Evolutionary conservation across 2,888 invertebrate genomes (phyloP).

Genomic region (Athripsodes cinereus): DNA sequence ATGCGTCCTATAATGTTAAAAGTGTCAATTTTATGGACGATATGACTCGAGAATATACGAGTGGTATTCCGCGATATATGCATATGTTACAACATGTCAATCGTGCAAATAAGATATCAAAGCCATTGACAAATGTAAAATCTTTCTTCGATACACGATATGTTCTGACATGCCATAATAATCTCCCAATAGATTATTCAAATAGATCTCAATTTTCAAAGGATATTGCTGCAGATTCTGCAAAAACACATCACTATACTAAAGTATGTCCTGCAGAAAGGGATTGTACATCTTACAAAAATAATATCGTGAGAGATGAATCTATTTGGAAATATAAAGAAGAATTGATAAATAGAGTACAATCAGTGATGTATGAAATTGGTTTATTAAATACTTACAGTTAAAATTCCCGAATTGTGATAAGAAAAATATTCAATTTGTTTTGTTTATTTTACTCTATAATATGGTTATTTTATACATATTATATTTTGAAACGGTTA

Average conservation of each 20-base stretch:
- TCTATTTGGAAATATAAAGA: conserved; percentile 75
- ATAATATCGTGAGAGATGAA: conserved; percentile 65
- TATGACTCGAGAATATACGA: conserved; percentile 35
- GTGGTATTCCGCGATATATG: conserved; percentile 62
- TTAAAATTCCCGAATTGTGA: too few species aligned
- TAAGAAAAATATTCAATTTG: too few species aligned
- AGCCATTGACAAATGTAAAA: conserved; percentile 88
- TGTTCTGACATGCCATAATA: conserved; percentile 85
- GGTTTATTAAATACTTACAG: too few species aligned
- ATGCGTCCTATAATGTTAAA: conserved; percentile 76
- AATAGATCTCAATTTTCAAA: conserved; percentile 59
- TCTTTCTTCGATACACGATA: conserved; percentile 89
- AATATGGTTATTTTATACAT: too few species aligned
- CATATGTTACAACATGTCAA: conserved; percentile 78
- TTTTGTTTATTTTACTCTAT: too few species aligned
- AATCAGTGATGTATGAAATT: background rate
- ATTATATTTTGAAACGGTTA: too few species aligned
- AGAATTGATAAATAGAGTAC: conserved; percentile 56
- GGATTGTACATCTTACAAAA: conserved; percentile 69
- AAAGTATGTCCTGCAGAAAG: conserved; percentile 80
- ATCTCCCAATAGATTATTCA: conserved; percentile 74
- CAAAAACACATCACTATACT: conserved; percentile 89
- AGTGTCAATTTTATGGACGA: conserved; percentile 76
- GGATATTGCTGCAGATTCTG: conserved; percentile 72
- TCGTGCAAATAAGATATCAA: conserved; percentile 81